phyloP scores from a whole-genome alignment of 1,140 invertebrate species.

The Drosophila virilis region DNA sequence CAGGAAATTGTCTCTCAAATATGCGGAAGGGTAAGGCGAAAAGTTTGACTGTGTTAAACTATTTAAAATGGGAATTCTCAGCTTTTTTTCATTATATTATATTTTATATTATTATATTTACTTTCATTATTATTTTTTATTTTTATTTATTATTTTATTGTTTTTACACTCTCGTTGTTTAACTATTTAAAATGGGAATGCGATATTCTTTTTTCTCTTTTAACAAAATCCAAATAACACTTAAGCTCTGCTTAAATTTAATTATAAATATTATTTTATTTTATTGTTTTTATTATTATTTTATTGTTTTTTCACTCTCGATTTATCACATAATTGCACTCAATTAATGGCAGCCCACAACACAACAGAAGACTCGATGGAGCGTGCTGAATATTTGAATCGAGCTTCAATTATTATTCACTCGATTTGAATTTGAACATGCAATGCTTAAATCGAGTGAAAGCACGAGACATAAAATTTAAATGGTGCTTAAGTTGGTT shows the following conservation, averaged over 20 bases:
- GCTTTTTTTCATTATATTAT: too few species aligned
- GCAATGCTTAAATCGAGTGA: constrained; percentile 48
- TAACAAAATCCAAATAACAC: too few species aligned
- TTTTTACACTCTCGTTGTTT: too few species aligned
- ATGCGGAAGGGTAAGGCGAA: too few species aligned
- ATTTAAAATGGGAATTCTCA: not conserved
- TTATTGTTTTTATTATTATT: not conserved
- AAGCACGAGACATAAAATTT: constrained; percentile 8
- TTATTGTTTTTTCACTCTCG: not conserved
- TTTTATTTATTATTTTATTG: too few species aligned
- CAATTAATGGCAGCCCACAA: constrained; percentile 3
- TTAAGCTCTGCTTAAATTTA: too few species aligned
- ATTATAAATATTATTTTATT: too few species aligned
- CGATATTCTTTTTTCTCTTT: too few species aligned
- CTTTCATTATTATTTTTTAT: too few species aligned
- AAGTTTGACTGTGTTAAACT: not conserved
- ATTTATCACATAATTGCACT: constrained; percentile 18
- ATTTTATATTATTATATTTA: too few species aligned
- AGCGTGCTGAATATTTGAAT: constrained; percentile 25
- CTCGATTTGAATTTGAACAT: constrained; percentile 25
- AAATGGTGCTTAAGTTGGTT: not conserved
- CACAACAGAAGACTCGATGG: constrained; percentile 7
- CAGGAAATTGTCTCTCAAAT: too few species aligned
- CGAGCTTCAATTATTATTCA: constrained; percentile 34
- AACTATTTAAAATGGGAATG: not conserved